These are phyloP conservation scores for Ophthalmolycus amberensis DNA, from an alignment of 2,113 vertebrate species.

Conservation along the genomic window DNA sequence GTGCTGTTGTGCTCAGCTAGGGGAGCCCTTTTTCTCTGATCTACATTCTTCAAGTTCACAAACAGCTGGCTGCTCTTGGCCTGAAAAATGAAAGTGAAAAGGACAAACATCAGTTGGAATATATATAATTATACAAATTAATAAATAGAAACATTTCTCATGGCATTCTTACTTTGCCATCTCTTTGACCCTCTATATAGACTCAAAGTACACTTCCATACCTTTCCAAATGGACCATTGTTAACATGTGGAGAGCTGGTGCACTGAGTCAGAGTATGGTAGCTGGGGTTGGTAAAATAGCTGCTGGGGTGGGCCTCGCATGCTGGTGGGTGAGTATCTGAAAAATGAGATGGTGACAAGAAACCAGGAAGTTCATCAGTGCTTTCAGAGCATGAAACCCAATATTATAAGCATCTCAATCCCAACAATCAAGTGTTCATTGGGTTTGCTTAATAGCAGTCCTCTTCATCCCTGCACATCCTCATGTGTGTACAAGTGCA, in stretches of 20 bases:
- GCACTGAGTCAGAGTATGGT: constrained; percentile 93
- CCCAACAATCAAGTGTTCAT: background rate
- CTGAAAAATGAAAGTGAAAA: constrained; percentile 67
- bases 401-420: background rate
- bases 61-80: constrained; percentile 89
- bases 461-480: background rate
- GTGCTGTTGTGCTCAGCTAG: constrained; percentile 83
- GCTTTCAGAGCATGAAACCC: background rate
- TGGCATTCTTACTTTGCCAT: background rate
- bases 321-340: constrained; percentile 88
- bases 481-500: background rate
- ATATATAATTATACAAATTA: background rate
- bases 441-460: background rate
- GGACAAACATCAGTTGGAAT: background rate
- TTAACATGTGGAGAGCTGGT: constrained; percentile 83
- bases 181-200: too few species aligned
- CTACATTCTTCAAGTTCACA: constrained; percentile 89
- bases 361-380: background rate
- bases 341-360: constrained; percentile 43
- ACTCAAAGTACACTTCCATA: constrained; percentile 54
- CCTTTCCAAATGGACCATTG: constrained; percentile 87
- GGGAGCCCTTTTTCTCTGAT: constrained; percentile 84
- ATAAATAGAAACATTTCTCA: background rate
- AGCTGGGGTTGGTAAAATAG: constrained; percentile 98
- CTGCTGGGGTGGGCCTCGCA: constrained; percentile 88